Conservation (phyloP, 2,797 vertebrate species). For the Myripristis murdjan region DNA sequence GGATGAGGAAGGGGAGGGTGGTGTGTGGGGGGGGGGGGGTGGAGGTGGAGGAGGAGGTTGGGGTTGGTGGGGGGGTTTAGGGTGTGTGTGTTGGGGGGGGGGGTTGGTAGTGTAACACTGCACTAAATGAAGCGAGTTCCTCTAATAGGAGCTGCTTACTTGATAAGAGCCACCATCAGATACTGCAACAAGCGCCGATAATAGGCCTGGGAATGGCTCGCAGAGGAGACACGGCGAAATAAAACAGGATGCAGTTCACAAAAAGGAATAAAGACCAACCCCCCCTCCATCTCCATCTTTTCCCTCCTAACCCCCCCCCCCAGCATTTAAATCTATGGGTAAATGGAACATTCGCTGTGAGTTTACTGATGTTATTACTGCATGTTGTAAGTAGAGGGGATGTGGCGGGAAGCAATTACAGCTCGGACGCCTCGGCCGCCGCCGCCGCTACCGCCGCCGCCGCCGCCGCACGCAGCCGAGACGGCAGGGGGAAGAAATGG, state of each 20-base stretch:
- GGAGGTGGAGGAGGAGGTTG: slow-evolving; percentile 24
- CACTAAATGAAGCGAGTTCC: slow-evolving; percentile 71
- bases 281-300: background rate
- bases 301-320: background rate
- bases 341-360: slow-evolving; percentile 27
- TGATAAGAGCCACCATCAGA: slow-evolving; percentile 53
- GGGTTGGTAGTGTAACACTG: slow-evolving; percentile 42
- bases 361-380: slow-evolving; percentile 38
- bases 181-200: slow-evolving; percentile 48
- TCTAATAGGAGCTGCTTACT: slow-evolving; percentile 69
- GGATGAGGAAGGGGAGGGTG: background rate
- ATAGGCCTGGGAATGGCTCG: slow-evolving; percentile 35
- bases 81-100: too few relatives aligned
- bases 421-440: slow-evolving; percentile 64
- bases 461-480: slow-evolving; percentile 54
- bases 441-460: too few relatives aligned
- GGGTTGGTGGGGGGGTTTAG: too few relatives aligned
- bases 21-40: background rate
- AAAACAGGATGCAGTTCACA: background rate
- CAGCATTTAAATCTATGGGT: slow-evolving; percentile 21
- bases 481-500: slow-evolving; percentile 40
- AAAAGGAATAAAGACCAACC: background rate
- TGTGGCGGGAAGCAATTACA: slow-evolving; percentile 69
- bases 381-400: slow-evolving; percentile 64
- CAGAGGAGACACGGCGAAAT: background rate